phyloP scores from a whole-genome alignment of 2,113 vertebrate species.

The Gopherus evgoodei region DNA sequence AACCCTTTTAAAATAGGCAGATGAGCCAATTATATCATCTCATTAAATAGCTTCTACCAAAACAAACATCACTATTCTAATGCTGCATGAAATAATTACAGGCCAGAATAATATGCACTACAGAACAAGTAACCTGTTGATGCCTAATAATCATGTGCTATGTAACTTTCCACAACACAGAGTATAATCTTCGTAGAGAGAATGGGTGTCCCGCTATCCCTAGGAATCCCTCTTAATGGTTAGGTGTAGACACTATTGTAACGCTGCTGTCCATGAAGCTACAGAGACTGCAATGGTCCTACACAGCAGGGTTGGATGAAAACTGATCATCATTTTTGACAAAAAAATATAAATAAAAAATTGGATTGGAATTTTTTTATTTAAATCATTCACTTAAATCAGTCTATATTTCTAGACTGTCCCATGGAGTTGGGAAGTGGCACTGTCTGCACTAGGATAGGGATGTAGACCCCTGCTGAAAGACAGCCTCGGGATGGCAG shows the following conservation, averaged over 20 bases:
- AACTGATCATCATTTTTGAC: not conserved
- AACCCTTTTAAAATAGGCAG: constrained; percentile 9
- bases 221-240: not conserved
- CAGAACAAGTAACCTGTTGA: not conserved
- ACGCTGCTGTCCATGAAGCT: not conserved
- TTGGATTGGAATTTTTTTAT: not conserved
- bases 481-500: not conserved
- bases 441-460: not conserved
- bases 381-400: not conserved
- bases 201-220: not conserved
- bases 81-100: not conserved
- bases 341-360: not conserved
- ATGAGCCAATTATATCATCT: not conserved
- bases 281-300: not conserved
- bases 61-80: not conserved
- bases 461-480: not conserved
- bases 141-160: not conserved
- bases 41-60: not conserved
- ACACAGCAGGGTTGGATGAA: not conserved
- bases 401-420: not conserved
- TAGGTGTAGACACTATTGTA: not conserved
- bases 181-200: not conserved
- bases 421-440: not conserved
- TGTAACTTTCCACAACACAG: not conserved
- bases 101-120: not conserved